Evolutionary conservation across 2,797 vertebrate species (phyloP), one percentile per base, ranked within the genome.

Genomic region (Champsocephalus esox): DNA sequence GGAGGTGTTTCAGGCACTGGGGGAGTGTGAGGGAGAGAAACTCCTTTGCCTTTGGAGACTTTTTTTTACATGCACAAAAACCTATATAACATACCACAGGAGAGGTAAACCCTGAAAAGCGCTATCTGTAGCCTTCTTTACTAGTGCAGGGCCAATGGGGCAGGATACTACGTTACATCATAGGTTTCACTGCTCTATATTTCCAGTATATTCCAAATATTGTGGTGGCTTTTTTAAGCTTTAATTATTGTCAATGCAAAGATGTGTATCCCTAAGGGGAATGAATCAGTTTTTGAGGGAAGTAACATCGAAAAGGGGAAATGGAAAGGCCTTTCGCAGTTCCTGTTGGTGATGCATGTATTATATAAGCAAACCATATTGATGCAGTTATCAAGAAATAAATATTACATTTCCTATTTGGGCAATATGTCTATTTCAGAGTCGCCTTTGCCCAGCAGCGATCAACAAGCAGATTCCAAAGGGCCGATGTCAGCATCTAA

Each of bases 361-460:
- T 34, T 3, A 32, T 13, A 46, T 64, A 12, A 59, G 4, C 10
- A 59, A 62, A 38, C 51, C 12, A 12, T 1, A 19, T 1, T 1
- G 32, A 48, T 46, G 9, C 5, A 17, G 11, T 56, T 7, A 50
- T 9, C 14, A 28, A 19, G 5, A 66, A 24, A 17, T 5, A 16
- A 0, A 41, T 43, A 5, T 44, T 44, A 46, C 0, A 52, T 19
- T 21, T 3, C 4, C 68, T 32, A 41, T 55, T 45, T 38, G 4
- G 4, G 0, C 12, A 4, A 65, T 59, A 1, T 58, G 34, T 55
- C 2, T 50, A 0, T 79, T 74, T 57, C 51, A 82, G 80, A 58
- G 5, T 57, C 16, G 2, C 9, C 34, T 3, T 7, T 21, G 5
- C 11, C 19, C 2, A 12, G 12, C 10, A 24, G 43, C 11, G 16